Conservation (phyloP, 1,140 invertebrate genomes). For the Antheraea mylitta region DNA sequence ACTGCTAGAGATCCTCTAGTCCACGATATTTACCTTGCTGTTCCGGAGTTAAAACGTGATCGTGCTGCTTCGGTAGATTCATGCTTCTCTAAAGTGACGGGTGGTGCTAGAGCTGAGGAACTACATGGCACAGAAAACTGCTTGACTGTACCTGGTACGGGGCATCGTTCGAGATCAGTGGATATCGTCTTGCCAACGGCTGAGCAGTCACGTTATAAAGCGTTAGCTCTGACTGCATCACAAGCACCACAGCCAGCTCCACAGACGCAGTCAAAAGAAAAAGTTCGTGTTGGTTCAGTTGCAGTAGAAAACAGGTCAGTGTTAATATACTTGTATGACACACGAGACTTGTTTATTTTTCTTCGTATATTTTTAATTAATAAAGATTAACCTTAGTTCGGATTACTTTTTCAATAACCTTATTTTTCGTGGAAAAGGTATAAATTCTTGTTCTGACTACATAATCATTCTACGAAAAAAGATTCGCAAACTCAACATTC, state of each 20-base stretch:
- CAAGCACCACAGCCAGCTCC: constrained; percentile 54
- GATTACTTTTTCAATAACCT: not conserved
- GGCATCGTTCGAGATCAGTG: constrained; percentile 90
- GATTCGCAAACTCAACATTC: too few species aligned
- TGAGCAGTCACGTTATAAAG: constrained; percentile 90
- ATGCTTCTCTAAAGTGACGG: constrained; percentile 86
- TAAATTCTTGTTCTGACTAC: too few species aligned
- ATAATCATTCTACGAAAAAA: too few species aligned
- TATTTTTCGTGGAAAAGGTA: too few species aligned
- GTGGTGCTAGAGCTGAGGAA: constrained; percentile 83
- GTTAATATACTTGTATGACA: not conserved
- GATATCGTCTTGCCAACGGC: constrained; percentile 94
- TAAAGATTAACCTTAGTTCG: not conserved
- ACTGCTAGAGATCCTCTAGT: constrained; percentile 78
- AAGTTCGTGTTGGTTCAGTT: constrained; percentile 29
- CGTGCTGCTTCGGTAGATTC: constrained; percentile 92
- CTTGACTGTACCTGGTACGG: constrained; percentile 82
- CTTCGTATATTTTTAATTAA: not conserved
- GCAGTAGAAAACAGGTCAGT: constrained; percentile 59
- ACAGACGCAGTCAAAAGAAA: constrained; percentile 24
- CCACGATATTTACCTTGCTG: constrained; percentile 88
- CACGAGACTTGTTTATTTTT: not conserved
- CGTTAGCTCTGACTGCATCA: constrained; percentile 81
- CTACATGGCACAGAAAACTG: constrained; percentile 81
- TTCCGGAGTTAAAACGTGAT: constrained; percentile 90